Evolutionary conservation across 2,888 invertebrate species (phyloP), one percentile per base, ranked within the genome.

Genomic region (Eupithecia subfuscata): DNA sequence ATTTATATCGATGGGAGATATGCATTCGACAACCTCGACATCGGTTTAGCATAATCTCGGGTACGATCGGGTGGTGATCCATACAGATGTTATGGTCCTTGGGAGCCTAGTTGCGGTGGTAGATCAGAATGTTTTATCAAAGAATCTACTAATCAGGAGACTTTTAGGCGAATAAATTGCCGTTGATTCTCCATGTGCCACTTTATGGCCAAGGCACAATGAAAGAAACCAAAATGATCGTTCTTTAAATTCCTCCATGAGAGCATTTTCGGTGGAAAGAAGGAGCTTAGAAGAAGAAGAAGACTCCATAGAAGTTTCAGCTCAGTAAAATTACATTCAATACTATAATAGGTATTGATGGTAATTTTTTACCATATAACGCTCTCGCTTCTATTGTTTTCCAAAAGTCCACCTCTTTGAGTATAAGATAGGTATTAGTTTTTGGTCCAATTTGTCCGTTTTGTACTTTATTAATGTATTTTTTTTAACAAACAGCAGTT

Each of bases 1-100:
- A 95, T 94, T 93, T 94, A 94, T 95, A 95, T 95, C 92, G 93
- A 93, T 90, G 86, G 87, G 86, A 91, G 93, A 94, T 93, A 92
- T 86, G 84, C 85, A 89, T 89, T 90, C 91, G 92, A 93, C 94
- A 92, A 92, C 92, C 92, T 89, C 87, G 86, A 94, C 94, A 94
- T 90, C 94, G 93, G 88, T 93, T 95, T 95, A 95, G 95, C 92
- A 93, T 94, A 94, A 95, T 95, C 95, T 94, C 85, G 86, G 69
- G 71, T 72, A 43, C 56, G 87, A 95, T 95, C 94, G 90, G 89
- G 89, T 91, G 89, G 90, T 89, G 90, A 90, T 89, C 86, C 83
- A 86, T 91, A 93, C 93, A 92, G 91, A 92, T 93, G 93, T 92
- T 90, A 85, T 9, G 80, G 85, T 82, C 85, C 84, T 72, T 56